Evolutionary conservation across 2,888 invertebrate species (phyloP), one percentile per base, ranked within the genome.

Genomic region (Odontothrips loti): DNA sequence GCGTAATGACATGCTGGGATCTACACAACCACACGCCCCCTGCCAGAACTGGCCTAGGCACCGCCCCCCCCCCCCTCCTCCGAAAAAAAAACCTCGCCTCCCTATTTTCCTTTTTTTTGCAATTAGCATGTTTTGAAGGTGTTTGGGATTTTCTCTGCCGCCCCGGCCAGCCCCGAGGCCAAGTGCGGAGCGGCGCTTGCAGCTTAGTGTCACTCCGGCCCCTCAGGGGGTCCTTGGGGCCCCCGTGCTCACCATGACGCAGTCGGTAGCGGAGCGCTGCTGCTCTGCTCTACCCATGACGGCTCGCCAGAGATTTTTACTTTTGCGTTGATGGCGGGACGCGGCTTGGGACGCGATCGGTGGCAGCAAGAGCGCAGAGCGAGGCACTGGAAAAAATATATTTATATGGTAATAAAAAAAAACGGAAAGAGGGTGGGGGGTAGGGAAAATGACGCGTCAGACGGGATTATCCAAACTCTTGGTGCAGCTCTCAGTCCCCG

Each of bases 61-160:
- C 34, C 2, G 34, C 34, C 6, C 6, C 3, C 34, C 34, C 34
- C 3, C 34, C 6, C 34, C 34, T n/a, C n/a, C n/a, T n/a, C n/a
- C n/a, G n/a, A n/a, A n/a, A n/a, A n/a, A n/a, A n/a, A 20, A 68
- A 68, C 11, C 68, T 8, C 23, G 68, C 68, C 1, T 75, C 12
- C 27, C 11, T 68, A 6, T 68, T 68, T 68, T 11, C 23, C 23
- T 68, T 68, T 23, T 75, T 75, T 75, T 75, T 27, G 8, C 27
- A 75, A 75, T 75, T 75, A 75, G 68, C 23, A 75, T 75, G n/a
- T 75, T 75, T 23, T 75, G 68, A 75, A 75, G 68, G 68, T 75
- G 68, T 75, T 75, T 75, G 68, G 23, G 68, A 27, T 75, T 68
- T 58, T 17, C 58, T 43, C 58, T 43, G 34, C 34, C 34, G 34